Conservation (phyloP, 2,797 vertebrate genomes). For the Fratercula arctica region DNA sequence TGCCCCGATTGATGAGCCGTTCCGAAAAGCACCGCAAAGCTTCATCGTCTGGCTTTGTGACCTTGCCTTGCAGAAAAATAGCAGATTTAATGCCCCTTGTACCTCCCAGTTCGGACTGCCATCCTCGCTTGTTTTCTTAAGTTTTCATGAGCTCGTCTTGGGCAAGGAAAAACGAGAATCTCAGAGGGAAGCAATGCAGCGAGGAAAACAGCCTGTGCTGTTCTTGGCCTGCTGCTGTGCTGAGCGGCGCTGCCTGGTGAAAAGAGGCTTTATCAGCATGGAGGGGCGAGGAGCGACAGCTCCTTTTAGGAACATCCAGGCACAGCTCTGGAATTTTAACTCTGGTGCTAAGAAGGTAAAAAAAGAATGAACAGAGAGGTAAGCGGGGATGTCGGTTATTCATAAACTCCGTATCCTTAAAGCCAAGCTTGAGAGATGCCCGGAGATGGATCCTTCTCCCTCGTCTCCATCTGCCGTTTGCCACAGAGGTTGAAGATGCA, state of each 20-base stretch:
- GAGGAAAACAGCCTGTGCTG: slow-evolving; percentile 41
- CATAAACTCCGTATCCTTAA: not conserved
- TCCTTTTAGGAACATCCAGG: not conserved
- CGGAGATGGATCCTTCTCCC: not conserved
- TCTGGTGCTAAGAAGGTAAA: not conserved
- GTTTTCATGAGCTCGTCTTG: not conserved
- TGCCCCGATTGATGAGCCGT: rapidly evolving
- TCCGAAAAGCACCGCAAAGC: rapidly evolving
- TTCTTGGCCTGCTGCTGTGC: slow-evolving; percentile 22
- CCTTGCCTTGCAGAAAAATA: not conserved
- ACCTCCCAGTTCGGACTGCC: not conserved
- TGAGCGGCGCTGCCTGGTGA: not conserved
- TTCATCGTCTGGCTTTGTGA: not conserved
- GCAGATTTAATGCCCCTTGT: not conserved
- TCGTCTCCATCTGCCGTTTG: not conserved
- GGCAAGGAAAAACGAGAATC: not conserved
- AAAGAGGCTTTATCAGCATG: slow-evolving; percentile 31
- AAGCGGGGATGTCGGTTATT: not conserved
- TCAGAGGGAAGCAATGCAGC: not conserved
- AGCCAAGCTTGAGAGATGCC: not conserved
- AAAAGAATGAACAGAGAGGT: not conserved
- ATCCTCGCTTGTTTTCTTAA: not conserved
- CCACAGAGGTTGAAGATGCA: not conserved
- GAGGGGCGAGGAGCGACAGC: not conserved
- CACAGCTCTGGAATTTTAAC: not conserved